phyloP scores from a whole-genome alignment of 2,113 vertebrate genomes.

The Pristiophorus japonicus region DNA sequence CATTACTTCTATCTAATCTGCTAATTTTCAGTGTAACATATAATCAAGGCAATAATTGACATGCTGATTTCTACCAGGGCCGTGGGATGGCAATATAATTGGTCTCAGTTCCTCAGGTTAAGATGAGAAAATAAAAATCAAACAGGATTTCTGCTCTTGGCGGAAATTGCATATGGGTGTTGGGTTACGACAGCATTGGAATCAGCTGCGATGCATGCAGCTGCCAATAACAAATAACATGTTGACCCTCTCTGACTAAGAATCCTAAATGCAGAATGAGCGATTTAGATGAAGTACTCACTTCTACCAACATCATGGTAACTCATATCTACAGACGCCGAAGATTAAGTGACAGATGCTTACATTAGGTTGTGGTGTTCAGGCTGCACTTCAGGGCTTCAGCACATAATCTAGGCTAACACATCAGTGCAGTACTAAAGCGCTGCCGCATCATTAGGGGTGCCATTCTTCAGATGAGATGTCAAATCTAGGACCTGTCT shows the following conservation, averaged over 20 bases:
- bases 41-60: neutral
- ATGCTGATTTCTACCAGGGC: neutral
- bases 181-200: neutral
- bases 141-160: neutral
- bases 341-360: neutral
- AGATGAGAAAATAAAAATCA: constrained; percentile 15
- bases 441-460: neutral
- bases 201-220: neutral
- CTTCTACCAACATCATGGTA: neutral
- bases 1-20: neutral
- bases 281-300: neutral
- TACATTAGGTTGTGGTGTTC: neutral
- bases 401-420: neutral
- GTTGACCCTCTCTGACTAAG: neutral
- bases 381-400: neutral
- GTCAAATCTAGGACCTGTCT: neutral
- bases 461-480: neutral
- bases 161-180: neutral
- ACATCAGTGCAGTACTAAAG: neutral
- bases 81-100: neutral
- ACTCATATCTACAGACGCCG: neutral
- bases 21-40: neutral
- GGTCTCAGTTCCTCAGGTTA: neutral
- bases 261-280: neutral
- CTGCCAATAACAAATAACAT: neutral